Evolutionary conservation across 2,797 vertebrate species (phyloP).

Genomic region (Phalloptychus januarius): DNA sequence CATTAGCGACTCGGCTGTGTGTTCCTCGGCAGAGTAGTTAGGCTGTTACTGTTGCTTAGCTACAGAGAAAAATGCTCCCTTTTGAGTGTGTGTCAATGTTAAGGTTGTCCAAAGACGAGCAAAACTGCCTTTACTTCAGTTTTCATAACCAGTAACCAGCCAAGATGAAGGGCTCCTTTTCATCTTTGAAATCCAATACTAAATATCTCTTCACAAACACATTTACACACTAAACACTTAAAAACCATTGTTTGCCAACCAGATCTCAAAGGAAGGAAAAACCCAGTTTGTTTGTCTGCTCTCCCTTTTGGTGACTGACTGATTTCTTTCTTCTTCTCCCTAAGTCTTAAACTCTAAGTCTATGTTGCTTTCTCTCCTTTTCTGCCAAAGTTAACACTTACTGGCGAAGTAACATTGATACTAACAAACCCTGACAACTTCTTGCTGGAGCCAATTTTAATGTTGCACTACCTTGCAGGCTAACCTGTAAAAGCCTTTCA

Average conservation of each 20-base stretch:
- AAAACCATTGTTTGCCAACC: background rate
- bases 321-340: conserved; percentile 18
- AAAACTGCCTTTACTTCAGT: conserved; percentile 14
- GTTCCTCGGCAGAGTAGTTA: conserved; percentile 73
- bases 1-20: conserved; percentile 74
- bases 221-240: background rate
- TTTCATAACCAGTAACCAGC: background rate
- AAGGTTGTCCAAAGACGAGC: conserved; percentile 57
- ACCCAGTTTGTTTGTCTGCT: conserved; percentile 17
- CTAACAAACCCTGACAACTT: conserved; percentile 81
- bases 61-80: conserved; percentile 69
- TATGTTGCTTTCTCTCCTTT: conserved; percentile 50
- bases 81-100: conserved; percentile 41
- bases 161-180: background rate
- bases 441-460: conserved; percentile 72
- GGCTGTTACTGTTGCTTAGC: conserved; percentile 76
- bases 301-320: conserved; percentile 30
- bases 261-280: conserved; percentile 13
- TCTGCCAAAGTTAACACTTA: conserved; percentile 75
- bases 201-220: background rate
- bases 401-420: conserved; percentile 74
- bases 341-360: conserved; percentile 35
- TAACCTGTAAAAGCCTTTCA: conserved; percentile 73
- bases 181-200: background rate
- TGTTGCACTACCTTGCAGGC: conserved; percentile 70